These are phyloP conservation scores for Drosophila villosipedis DNA, from an alignment of 2,888 invertebrate genomes.

Conservation along the genomic window DNA sequence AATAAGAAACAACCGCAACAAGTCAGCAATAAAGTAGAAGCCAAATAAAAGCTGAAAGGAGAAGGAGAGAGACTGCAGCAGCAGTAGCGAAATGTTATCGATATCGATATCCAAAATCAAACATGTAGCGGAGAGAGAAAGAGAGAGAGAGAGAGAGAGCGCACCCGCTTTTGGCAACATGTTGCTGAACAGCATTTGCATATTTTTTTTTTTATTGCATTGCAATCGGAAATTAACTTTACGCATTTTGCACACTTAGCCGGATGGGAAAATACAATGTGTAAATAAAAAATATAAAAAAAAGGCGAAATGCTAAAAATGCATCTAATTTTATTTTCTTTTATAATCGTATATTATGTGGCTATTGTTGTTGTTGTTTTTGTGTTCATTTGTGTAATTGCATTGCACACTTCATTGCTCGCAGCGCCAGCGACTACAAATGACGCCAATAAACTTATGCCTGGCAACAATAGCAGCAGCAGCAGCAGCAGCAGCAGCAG, in stretches of 20 bases:
- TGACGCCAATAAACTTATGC: conserved; percentile 75
- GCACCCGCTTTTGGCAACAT: conserved; percentile 47
- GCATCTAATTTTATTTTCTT: conserved; percentile 19
- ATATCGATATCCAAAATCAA: conserved; percentile 6
- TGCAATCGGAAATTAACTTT: conserved; percentile 64
- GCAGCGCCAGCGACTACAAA: conserved; percentile 32
- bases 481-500: too few species aligned
- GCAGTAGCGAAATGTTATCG: conserved; percentile 8
- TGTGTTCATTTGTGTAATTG: conserved; percentile 74
- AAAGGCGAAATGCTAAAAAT: conserved; percentile 30
- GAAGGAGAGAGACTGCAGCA: conserved; percentile 6
- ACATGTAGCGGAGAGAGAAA: neutral
- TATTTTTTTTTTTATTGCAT: conserved; percentile 17
- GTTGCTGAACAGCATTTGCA: conserved; percentile 58
- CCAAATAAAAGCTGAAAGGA: conserved; percentile 8
- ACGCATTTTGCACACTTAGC: conserved; percentile 50
- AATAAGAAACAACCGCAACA: conserved; percentile 34
- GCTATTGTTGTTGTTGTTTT: conserved; percentile 34
- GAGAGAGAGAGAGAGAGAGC: neutral
- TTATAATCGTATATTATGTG: conserved; percentile 28
- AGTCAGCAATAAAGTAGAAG: conserved; percentile 5
- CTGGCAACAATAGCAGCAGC: conserved; percentile 33
- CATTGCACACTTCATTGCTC: conserved; percentile 79
- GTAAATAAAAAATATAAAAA: neutral
- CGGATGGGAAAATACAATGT: conserved; percentile 12